A percentile compares a stretch with the other conserved stretches of the same genome.
phyloP scores from a whole-genome alignment of 2,113 vertebrate species.

The Nesogale talazaci region DNA sequence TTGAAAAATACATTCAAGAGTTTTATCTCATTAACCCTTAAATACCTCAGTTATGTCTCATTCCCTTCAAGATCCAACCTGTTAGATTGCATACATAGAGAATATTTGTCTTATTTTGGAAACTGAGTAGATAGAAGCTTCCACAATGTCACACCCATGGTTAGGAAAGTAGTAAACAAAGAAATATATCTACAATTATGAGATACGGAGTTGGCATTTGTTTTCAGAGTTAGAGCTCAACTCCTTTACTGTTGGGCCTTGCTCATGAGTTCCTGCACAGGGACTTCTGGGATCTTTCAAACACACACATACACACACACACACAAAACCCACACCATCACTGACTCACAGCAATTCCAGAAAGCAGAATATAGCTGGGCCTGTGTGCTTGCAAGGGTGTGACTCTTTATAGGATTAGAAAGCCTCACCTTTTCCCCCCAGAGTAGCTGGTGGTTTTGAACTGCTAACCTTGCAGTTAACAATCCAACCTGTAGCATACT shows the following conservation, averaged over 20 bases:
- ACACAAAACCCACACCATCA: no score
- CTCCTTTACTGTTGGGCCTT: fast-evolving
- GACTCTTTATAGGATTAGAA: no score
- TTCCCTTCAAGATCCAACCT: fast-evolving
- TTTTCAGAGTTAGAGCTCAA: background rate
- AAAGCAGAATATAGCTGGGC: no score
- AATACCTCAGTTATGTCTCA: fast-evolving
- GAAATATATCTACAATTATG: no score
- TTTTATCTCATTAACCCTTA: background rate
- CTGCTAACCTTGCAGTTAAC: no score
- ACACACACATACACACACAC: no score
- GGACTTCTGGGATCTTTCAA: background rate
- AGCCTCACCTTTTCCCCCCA: no score
- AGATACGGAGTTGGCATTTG: background rate
- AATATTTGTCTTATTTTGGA: background rate
- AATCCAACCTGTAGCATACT: no score
- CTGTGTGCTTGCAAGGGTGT: no score
- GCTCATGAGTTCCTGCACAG: no score
- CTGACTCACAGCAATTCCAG: no score
- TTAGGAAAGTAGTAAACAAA: background rate
- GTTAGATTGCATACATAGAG: background rate
- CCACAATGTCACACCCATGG: background rate
- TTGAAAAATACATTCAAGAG: background rate
- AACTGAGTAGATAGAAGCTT: background rate
- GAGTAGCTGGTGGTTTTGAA: no score